These are phyloP conservation scores for Marasmarcha lunaedactyla DNA, from an alignment of 2,888 invertebrate species.

Conservation along the genomic window DNA sequence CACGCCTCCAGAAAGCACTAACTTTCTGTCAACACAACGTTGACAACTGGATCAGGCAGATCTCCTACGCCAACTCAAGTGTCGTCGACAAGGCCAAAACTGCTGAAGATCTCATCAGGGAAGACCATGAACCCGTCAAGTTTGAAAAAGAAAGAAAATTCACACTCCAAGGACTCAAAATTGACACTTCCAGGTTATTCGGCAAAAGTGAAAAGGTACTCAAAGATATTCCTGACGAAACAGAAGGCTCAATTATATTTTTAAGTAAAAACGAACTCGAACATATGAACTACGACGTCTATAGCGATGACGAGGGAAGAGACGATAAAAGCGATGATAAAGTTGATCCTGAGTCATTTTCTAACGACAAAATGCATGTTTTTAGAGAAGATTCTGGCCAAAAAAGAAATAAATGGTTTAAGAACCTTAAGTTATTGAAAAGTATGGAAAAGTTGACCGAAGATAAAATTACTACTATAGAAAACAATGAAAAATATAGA, in stretches of 20 bases:
- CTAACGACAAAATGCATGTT: conserved; percentile 61
- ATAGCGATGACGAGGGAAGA: conserved; percentile 62
- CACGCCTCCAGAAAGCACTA: conserved; percentile 73
- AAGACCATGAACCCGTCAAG: conserved; percentile 63
- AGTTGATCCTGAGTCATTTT: conserved; percentile 45
- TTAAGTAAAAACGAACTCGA: conserved; percentile 75
- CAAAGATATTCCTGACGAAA: conserved; percentile 69
- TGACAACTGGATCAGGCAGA: conserved; percentile 74
- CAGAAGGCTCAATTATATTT: conserved; percentile 76
- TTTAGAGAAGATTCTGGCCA: conserved; percentile 59
- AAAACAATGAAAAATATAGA: conserved; percentile 43
- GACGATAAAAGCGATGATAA: conserved; percentile 56
- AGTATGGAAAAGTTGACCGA: conserved; percentile 57
- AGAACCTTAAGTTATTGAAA: conserved; percentile 67
- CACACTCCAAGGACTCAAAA: conserved; percentile 60
- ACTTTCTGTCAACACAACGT: conserved; percentile 75
- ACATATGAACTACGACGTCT: conserved; percentile 70
- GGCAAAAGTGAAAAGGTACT: conserved; percentile 65
- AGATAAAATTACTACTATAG: conserved; percentile 49
- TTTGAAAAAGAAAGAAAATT: conserved; percentile 66
- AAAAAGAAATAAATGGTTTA: conserved; percentile 76
- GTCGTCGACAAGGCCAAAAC: conserved; percentile 50
- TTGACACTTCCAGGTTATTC: conserved; percentile 58
- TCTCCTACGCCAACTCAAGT: conserved; percentile 59
- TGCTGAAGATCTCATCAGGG: conserved; percentile 66